Percentiles rank a stretch among this genome's conserved stretches.
These are phyloP conservation scores for Pheosia tremula DNA, from an alignment of 2,888 invertebrate species.

Conservation along the genomic window DNA sequence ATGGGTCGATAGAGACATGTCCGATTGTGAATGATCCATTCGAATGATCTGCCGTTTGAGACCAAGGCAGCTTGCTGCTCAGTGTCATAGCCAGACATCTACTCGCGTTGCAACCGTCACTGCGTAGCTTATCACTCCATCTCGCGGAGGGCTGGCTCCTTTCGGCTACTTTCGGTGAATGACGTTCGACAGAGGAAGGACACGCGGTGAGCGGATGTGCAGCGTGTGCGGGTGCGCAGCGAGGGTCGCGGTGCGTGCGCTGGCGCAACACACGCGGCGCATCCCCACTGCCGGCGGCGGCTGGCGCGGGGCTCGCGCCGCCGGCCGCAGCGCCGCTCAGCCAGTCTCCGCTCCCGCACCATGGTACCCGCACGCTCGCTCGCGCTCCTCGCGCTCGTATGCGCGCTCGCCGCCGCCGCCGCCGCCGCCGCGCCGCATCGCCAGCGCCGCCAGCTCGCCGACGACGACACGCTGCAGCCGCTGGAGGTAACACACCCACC, in stretches of 20 bases:
- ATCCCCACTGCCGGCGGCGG: conserved; percentile 7
- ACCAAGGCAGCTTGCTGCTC: background rate
- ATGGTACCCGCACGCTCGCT: conserved; percentile 55
- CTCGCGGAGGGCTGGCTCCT: background rate
- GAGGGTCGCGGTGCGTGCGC: conserved; percentile 14
- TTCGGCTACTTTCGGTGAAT: background rate
- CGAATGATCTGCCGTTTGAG: background rate
- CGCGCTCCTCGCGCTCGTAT: conserved; percentile 45
- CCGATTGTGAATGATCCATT: no score
- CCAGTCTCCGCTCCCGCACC: conserved; percentile 49
- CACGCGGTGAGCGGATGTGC: conserved; percentile 4
- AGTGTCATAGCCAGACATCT: background rate
- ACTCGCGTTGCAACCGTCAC: background rate
- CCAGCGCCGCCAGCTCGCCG: conserved; percentile 67
- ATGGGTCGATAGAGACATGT: no score
- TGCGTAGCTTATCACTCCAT: background rate
- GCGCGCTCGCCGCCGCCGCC: conserved; percentile 41
- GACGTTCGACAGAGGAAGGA: background rate
- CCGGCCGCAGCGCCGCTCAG: conserved; percentile 12
- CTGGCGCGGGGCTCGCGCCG: conserved; percentile 22
- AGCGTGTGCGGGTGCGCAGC: conserved; percentile 9
- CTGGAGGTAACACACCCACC: conserved; percentile 59
- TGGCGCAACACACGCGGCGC: conserved; percentile 12
- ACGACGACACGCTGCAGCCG: conserved; percentile 72
- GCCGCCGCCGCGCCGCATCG: conserved; percentile 44